Percentiles rank a stretch among this genome's conserved stretches.
phyloP scores from a whole-genome alignment of 1,140 invertebrate species.

The Daktulosphaira vitifoliae region DNA sequence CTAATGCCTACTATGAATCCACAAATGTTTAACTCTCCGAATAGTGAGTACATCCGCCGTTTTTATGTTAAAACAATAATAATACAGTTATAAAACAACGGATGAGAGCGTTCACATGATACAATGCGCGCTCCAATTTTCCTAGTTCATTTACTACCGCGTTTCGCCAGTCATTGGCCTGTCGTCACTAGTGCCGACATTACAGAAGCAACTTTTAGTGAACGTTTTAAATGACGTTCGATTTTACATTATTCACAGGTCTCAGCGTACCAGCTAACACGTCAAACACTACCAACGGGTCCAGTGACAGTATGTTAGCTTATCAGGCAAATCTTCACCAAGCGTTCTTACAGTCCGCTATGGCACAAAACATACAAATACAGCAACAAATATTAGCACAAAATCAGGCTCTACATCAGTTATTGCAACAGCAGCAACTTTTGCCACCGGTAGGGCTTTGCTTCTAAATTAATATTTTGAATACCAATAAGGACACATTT shows the following conservation, averaged over 20 bases:
- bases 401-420: conserved; percentile 83
- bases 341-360: conserved; percentile 83
- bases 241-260: conserved; percentile 8
- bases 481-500: too few relatives aligned
- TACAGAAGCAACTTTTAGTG: too few relatives aligned
- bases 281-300: conserved; percentile 2
- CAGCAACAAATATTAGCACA: conserved; percentile 87
- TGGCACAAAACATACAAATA: conserved; percentile 92
- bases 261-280: conserved; percentile 6
- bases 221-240: conserved; percentile 4
- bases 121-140: background rate
- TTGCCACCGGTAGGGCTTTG: conserved; percentile 25
- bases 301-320: conserved; percentile 49
- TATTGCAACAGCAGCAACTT: conserved; percentile 57
- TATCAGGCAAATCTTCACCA: conserved; percentile 78
- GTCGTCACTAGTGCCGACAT: background rate
- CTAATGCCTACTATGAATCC: conserved; percentile 49
- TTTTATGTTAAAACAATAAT: background rate
- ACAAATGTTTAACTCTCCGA: conserved; percentile 22
- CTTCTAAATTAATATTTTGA: too few relatives aligned
- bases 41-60: background rate
- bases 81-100: conserved; percentile 1
- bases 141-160: conserved; percentile 7
- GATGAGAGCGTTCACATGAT: conserved; percentile 21
- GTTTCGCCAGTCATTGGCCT: conserved; percentile 5